These are phyloP conservation scores for Florisuga fusca DNA, from an alignment of 2,797 vertebrate genomes.

Conservation along the genomic window DNA sequence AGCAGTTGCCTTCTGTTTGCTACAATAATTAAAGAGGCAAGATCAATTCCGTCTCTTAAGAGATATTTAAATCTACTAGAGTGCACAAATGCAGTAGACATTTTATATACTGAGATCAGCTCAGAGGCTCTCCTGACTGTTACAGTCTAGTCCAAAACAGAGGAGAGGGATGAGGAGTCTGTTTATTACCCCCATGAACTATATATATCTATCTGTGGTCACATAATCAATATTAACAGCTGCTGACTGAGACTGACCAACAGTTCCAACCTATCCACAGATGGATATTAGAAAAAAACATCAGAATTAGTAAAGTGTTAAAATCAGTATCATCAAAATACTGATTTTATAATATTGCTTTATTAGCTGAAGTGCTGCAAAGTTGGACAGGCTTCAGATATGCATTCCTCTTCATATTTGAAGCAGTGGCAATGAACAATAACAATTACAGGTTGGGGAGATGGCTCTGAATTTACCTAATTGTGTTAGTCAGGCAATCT, in stretches of 20 bases:
- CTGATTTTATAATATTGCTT: background rate
- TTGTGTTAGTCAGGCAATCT: background rate
- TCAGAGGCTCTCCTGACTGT: background rate
- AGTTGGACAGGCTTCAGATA: background rate
- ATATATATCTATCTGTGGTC: background rate
- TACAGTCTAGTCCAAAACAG: background rate
- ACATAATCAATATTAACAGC: background rate
- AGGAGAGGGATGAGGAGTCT: background rate
- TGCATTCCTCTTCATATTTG: background rate
- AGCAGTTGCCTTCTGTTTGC: background rate
- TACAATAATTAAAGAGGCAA: background rate
- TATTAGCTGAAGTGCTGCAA: background rate
- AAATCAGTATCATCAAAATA: background rate
- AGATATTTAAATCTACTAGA: background rate
- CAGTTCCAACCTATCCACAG: background rate
- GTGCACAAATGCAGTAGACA: background rate
- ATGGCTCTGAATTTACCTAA: background rate
- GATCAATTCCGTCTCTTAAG: background rate
- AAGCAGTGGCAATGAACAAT: background rate
- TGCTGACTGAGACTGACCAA: background rate
- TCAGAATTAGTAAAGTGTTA: background rate
- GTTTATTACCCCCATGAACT: fast-evolving
- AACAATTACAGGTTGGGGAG: background rate
- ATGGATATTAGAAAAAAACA: background rate
- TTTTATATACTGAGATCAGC: background rate